Evolutionary conservation across 2,888 invertebrate species (phyloP), one percentile per base, ranked within the genome.

Genomic region (Nemapogon koenigi): DNA sequence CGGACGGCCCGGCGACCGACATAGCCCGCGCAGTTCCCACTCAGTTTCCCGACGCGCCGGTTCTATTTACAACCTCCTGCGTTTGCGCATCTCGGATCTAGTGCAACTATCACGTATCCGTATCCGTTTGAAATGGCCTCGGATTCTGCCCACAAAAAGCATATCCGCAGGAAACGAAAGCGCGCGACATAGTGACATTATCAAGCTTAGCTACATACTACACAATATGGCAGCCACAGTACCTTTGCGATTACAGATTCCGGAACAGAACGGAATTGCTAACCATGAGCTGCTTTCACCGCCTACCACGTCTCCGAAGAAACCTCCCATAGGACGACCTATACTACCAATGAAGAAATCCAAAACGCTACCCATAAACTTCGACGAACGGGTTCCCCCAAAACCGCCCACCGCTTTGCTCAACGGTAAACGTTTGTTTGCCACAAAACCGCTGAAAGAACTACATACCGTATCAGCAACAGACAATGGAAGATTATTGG

Each of bases 1-100:
- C 27, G 57, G 56, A 55, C 63, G 58, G 67, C 72, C 70, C 71
- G 69, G 76, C 75, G 76, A 73, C 75, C 75, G 76, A 76, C 70
- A 66, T 75, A 72, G 63, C 64, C 59, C 64, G 57, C 68, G 64
- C 68, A 76, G 76, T 76, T 57, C 60, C 68, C 56, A 59, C 73
- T 73, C 72, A 71, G 60, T 66, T 55, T 71, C 59, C 71, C 63
- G 70, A 55, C 75, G 64, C 65, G 72, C 64, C 76, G 76, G 76
- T 71, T 71, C 76, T 78, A 78, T 78, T 78, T 76, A 62, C 57
- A 67, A 65, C 64, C 37, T 10, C 57, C 61, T 68, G 64, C 58
- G 63, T 31, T 16, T 19, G 19, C 33, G 19, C 33, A 68, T 67
- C 65, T 62, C 62, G 57, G 53, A 52, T 57, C 59, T 59, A 60